These are phyloP conservation scores for Escarpia spicata DNA, from an alignment of 2,888 invertebrate genomes.

Conservation along the genomic window DNA sequence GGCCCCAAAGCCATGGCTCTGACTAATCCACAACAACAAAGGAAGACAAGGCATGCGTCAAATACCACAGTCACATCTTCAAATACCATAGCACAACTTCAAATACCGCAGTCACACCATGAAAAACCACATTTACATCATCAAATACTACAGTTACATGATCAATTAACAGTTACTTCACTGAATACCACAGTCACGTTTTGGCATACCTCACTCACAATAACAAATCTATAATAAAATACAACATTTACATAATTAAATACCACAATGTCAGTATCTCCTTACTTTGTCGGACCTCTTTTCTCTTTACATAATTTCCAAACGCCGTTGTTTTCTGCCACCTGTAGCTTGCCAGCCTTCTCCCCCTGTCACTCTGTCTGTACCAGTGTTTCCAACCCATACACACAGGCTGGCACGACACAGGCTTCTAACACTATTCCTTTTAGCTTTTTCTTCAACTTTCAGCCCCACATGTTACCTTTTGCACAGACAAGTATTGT, in stretches of 20 bases:
- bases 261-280: neutral
- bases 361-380: no score
- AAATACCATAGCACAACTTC: neutral
- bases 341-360: no score
- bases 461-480: no score
- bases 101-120: neutral
- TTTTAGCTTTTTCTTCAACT: no score
- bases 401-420: no score
- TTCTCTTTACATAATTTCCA: no score
- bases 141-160: neutral
- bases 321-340: no score
- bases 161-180: neutral
- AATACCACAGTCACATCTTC: constrained; percentile 4
- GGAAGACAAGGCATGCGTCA: neutral
- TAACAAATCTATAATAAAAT: neutral
- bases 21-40: constrained; percentile 1
- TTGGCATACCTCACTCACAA: neutral
- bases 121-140: neutral
- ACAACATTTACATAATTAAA: neutral
- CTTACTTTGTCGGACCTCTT: no score
- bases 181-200: neutral
- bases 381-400: no score
- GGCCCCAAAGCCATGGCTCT: neutral
- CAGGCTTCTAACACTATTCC: no score
- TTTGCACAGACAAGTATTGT: no score